Evolutionary conservation across 2,888 invertebrate genomes (phyloP).

Genomic region (Argyra leucocephala): DNA sequence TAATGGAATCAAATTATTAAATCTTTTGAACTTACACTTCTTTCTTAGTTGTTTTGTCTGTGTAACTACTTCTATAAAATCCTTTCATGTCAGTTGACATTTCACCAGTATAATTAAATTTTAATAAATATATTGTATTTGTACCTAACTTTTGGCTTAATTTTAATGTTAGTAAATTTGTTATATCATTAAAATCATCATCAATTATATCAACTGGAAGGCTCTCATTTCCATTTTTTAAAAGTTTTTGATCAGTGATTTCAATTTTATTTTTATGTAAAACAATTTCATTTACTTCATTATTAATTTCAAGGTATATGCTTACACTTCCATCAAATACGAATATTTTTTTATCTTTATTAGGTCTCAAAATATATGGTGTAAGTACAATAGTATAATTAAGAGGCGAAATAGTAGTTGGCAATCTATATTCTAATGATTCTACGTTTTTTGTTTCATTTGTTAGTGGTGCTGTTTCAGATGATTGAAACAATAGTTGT

Average conservation of each 20-base stretch:
- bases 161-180: conserved; percentile 43
- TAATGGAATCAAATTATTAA: too few species aligned
- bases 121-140: conserved; percentile 42
- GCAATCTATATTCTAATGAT: conserved; percentile 31
- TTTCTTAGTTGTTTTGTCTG: conserved; percentile 24
- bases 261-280: conserved; percentile 47
- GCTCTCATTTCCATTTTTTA: conserved; percentile 20
- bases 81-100: conserved; percentile 48
- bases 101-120: conserved; percentile 44
- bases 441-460: not conserved
- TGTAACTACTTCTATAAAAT: conserved; percentile 45
- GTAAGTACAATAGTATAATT: conserved; percentile 48
- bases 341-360: conserved; percentile 28
- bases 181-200: conserved; percentile 27
- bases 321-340: conserved; percentile 38
- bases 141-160: conserved; percentile 33
- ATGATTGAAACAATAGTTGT: not conserved
- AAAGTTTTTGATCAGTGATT: conserved; percentile 16
- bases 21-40: conserved; percentile 27
- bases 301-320: conserved; percentile 44
- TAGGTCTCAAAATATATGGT: conserved; percentile 45
- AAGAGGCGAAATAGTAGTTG: conserved; percentile 43
- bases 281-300: conserved; percentile 41
- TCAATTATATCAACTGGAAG: conserved; percentile 28
- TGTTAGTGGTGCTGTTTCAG: not conserved